A percentile compares a stretch with the other conserved stretches of the same genome.
phyloP scores from a whole-genome alignment of 2,888 invertebrate genomes.

The Andrena trimmerana region DNA sequence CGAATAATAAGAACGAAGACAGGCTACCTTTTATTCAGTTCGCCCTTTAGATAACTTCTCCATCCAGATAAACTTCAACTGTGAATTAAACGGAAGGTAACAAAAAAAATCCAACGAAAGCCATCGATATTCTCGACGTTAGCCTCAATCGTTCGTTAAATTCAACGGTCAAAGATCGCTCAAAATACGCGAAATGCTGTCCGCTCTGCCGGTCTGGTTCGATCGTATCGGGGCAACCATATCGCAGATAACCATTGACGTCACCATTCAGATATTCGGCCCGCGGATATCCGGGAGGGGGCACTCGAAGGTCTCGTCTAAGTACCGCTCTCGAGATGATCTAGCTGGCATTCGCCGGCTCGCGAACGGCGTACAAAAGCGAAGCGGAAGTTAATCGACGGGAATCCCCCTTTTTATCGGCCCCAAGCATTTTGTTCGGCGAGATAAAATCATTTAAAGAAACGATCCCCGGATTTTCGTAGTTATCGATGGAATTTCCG shows the following conservation, averaged over 20 bases:
- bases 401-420: constrained; percentile 51
- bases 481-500: constrained; percentile 68
- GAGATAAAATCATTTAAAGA: constrained; percentile 59
- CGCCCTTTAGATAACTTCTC: too few relatives aligned
- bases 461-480: constrained; percentile 41
- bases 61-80: too few relatives aligned
- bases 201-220: constrained; percentile 10
- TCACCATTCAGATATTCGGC: constrained; percentile 46
- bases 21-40: too few relatives aligned
- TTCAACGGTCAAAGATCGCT: constrained; percentile 14
- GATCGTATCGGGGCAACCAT: constrained; percentile 29
- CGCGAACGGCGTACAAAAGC: constrained; percentile 57
- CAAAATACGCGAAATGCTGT: constrained; percentile 10
- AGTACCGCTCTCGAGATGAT: constrained; percentile 50
- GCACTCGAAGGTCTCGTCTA: constrained; percentile 30
- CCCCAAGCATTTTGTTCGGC: constrained; percentile 43
- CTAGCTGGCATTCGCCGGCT: constrained; percentile 27
- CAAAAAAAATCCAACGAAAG: neutral
- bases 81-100: neutral
- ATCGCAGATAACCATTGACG: constrained; percentile 49
- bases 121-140: neutral
- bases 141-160: constrained; percentile 3
- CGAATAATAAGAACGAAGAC: too few relatives aligned
- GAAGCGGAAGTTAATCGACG: constrained; percentile 69
- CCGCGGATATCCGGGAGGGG: constrained; percentile 43